Conservation (phyloP, 2,797 vertebrate species). For the Arrhamphus sclerolepis region DNA sequence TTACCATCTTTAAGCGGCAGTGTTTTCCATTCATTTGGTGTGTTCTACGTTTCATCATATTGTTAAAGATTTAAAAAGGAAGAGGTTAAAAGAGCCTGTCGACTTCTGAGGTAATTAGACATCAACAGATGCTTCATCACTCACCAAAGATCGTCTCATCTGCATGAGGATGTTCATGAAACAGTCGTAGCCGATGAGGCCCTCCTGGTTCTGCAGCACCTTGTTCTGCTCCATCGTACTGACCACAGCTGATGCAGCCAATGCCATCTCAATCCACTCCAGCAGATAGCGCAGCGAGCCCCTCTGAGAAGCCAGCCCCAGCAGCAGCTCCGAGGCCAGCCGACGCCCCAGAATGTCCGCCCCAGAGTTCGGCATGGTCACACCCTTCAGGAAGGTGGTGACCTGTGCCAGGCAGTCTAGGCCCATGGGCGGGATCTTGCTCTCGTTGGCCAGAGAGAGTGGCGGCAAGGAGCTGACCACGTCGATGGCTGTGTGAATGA, state of each 20-base stretch:
- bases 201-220: constrained; percentile 84
- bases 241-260: constrained; percentile 91
- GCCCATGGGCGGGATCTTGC: constrained; percentile 98
- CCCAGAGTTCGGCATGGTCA: constrained; percentile 95
- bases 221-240: constrained; percentile 88
- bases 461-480: constrained; percentile 96
- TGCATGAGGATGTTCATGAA: constrained; percentile 97
- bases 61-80: too few relatives aligned
- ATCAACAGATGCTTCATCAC: constrained; percentile 39
- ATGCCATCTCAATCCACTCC: constrained; percentile 98
- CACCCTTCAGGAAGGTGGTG: constrained; percentile 94
- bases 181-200: constrained; percentile 96
- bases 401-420: constrained; percentile 97
- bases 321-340: constrained; percentile 92
- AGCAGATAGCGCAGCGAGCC: constrained; percentile 95
- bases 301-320: constrained; percentile 93
- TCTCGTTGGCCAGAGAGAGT: constrained; percentile 95
- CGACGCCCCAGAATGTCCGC: constrained; percentile 92
- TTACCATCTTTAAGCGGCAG: too few relatives aligned
- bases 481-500: constrained; percentile 96
- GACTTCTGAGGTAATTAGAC: too few relatives aligned
- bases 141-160: constrained; percentile 95
- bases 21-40: too few relatives aligned
- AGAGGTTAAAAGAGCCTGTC: too few relatives aligned
- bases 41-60: too few relatives aligned